Evolutionary conservation across 2,113 vertebrate species (phyloP).

Genomic region (Cynocephalus volans): DNA sequence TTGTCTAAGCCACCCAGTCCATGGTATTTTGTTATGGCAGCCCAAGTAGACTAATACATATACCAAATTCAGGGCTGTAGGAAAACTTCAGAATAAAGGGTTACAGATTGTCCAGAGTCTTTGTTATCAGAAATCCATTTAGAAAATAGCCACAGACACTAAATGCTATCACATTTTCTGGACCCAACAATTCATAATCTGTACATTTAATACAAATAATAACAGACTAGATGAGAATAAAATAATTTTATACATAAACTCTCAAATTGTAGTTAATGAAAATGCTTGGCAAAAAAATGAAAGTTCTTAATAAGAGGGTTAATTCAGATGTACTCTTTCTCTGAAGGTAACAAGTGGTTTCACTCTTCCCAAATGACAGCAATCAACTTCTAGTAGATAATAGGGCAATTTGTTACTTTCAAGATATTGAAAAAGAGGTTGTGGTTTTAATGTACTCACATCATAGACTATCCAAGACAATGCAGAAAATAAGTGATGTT

Average conservation of each 20-base stretch:
- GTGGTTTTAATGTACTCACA: slow-evolving; percentile 22
- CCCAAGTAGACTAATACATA: background rate
- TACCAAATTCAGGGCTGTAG: background rate
- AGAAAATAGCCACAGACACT: background rate
- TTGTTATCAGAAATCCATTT: background rate
- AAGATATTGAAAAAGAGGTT: background rate
- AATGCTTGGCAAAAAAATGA: slow-evolving; percentile 7
- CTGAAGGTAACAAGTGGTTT: slow-evolving; percentile 17
- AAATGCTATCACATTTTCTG: background rate
- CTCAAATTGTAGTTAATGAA: slow-evolving; percentile 44
- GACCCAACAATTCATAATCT: background rate
- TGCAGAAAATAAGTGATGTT: background rate
- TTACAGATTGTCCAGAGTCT: background rate
- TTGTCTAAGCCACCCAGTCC: background rate
- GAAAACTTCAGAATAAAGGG: background rate
- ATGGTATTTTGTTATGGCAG: background rate
- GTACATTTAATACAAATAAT: background rate
- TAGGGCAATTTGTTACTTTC: background rate
- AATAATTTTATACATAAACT: slow-evolving; percentile 16
- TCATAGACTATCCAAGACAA: background rate
- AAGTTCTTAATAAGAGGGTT: slow-evolving; percentile 21
- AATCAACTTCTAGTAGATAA: slow-evolving; percentile 35
- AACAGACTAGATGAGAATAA: slow-evolving; percentile 6
- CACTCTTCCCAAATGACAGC: background rate
- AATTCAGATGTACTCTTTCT: slow-evolving; percentile 14